Evolutionary conservation across 2,797 vertebrate species (phyloP), one percentile per base, ranked within the genome.

Genomic region (Dallia pectoralis): DNA sequence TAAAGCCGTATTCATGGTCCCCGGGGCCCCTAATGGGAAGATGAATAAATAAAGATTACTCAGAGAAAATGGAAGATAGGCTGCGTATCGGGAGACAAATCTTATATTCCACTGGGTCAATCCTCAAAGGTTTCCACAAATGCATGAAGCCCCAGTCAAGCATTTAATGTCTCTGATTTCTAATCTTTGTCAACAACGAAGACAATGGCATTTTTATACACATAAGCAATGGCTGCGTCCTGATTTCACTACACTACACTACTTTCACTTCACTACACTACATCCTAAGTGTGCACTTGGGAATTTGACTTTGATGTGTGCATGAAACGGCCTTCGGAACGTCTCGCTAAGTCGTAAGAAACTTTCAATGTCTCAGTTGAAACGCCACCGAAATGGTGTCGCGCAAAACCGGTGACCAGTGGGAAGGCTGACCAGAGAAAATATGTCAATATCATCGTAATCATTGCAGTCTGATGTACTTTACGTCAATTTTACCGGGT

Each of bases 171-270:
- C 32, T 36, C 25, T 36, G 33, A 51, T 56, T 70, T 70, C 27
- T 49, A 47, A 70, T 56, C 51, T 56, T 29, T 27, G 51, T 70
- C 69, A 70, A 70, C 49, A 59, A 32, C n/a, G 51, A 61, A 66
- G n/a, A 61, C 53, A 25, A 15, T 9, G n/a, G 36, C 9, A 40
- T n/a, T 33, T 70, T n/a, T 40, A 61, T 40, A 30, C 61, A 63
- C 61, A 59, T 18, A 30, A 63, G 18, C 53, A 59, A 59, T 59
- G 53, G 53, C 53, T 59, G 53, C 2, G 25, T 59, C 9, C 25
- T 22, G n/a, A 56, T 56, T 44, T 25, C n/a, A 9, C n/a, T 8
- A 25, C 53, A 25, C n/a, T 25, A n/a, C n/a, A n/a, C n/a, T n/a
- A n/a, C n/a, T 56, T 22, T 56, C n/a, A 9, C n/a, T 8, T 9